Evolutionary conservation across 2,113 vertebrate species (phyloP), one percentile per base, ranked within the genome.

Genomic region (Brienomyrus longianalis): DNA sequence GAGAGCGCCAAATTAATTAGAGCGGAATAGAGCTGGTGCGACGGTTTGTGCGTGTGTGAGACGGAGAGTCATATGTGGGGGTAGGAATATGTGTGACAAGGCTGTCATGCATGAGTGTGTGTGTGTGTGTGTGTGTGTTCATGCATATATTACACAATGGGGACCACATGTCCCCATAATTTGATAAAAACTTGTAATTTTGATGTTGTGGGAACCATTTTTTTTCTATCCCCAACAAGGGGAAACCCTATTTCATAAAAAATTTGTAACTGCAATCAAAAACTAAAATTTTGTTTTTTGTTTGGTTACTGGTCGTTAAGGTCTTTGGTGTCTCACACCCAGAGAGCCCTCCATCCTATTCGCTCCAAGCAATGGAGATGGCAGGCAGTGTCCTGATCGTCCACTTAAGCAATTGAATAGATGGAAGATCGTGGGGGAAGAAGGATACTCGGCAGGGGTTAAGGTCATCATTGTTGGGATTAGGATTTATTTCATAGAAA

Each of bases 31-130:
- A 54, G 11, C 85, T 21, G 85, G 85, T 15, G 50, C 13, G 23
- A 13, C n/a, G 6, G 85, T 56, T 87, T 87, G 17, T 83, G 21
- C 54, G 35, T 83, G 39, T 31, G 52, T 56, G 88, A 48, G 47
- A 43, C 35, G 5, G 77, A 19, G 77, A 45, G 31, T 39, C 43
- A 23, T 83, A 45, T 88, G 54, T 39, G 89, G 83, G 80, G 31
- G 50, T 50, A 27, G 88, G 88, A 45, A 66, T 91, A 88, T 90
- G 48, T 77, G 83, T 88, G 89, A 70, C 27, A 70, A 70, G 62
- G 62, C 62, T 27, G 62, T 70, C 62, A 27, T 70, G 62, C n/a
- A 4, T 80, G 31, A 66, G 35, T 80, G 35, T 83, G 17, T 48
- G 80, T 45, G 80, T 56, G 51, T 52, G 11, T 15, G 51, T 52